Evolutionary conservation across 2,797 vertebrate species (phyloP).

Genomic region (Morelia viridis): DNA sequence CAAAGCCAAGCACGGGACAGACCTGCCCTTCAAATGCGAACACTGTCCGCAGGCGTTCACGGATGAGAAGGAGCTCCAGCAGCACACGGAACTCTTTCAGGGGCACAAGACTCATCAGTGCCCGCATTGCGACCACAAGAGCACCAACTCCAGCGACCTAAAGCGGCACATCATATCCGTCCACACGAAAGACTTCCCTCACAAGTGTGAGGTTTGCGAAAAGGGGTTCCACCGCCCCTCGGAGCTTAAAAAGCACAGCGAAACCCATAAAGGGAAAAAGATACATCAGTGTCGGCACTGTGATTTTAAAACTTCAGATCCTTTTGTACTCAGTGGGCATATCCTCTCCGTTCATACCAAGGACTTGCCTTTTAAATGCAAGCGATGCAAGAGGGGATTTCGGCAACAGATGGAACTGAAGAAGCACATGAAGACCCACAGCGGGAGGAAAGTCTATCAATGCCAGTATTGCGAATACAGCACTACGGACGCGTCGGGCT

Average conservation of each 20-base stretch:
- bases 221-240: conserved; percentile 90
- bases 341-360: conserved; percentile 97
- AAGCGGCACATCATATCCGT: conserved; percentile 88
- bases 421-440: conserved; percentile 99
- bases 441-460: conserved; percentile 96
- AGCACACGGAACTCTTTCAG: conserved; percentile 92
- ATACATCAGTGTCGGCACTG: conserved; percentile 97
- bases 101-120: conserved; percentile 89
- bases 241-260: conserved; percentile 89
- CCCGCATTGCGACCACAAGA: conserved; percentile 88
- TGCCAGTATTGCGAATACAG: conserved; percentile 99
- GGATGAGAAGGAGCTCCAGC: conserved; percentile 86
- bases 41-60: conserved; percentile 87
- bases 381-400: conserved; percentile 93
- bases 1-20: conserved; percentile 85
- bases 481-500: conserved; percentile 97
- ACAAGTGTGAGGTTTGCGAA: conserved; percentile 87
- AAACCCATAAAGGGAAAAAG: conserved; percentile 91
- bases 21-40: conserved; percentile 85
- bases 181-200: conserved; percentile 90
- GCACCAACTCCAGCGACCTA: conserved; percentile 89
- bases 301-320: conserved; percentile 95
- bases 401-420: conserved; percentile 93
- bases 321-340: conserved; percentile 94
- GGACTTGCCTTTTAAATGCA: conserved; percentile 87